Base-by-base conservation (phyloP, 1,140 invertebrate genomes). In the Lethrus apterus region DNA sequence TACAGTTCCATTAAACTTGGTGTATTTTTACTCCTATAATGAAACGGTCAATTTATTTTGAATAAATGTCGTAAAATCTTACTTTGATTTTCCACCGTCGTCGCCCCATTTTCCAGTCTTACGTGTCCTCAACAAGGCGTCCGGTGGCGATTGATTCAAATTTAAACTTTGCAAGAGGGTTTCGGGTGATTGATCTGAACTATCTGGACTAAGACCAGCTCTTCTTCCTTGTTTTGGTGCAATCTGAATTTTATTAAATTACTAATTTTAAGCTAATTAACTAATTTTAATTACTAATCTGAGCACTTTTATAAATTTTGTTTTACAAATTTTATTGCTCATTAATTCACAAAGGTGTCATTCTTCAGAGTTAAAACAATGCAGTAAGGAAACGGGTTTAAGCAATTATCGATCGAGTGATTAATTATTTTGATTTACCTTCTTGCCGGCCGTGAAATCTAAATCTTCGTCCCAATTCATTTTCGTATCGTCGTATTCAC, bases 21-120 rank as follows among this genome's bases (percentile, higher is more conserved):
- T 19, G 57, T 33, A 14, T 44, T 51, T 48, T 50, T 55, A 11
- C 11, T 19, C 38, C 58, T 54, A 51, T 46, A 53, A 50, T 29
- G 15, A 32, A 45, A 18, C 11, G 5, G n/a, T 15, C 4, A 13
- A 44, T 15, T 33, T 20, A 11, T 44, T 20, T 32, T 4, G 13
- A 19, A 18, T 11, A 29, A 44, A 30, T 15, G 20, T 4, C 32
- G 14, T 44, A 34, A 4, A 31, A 45, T 23, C 32, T 26, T 35
- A 58, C 56, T 58, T 63, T 3, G 60, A 63, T 60, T 63, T 63
- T 14, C 18, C 46, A 19, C 53, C 58, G 42, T 65, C 63, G 35
- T 64, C 63, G 15, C 56, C 59, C 63, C 63, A 65, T 13, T 54
- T 52, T 10, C 63, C 57, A 21, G 57, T 62, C 53, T 58, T 63